These are phyloP conservation scores for Agriotes lineatus DNA, from an alignment of 2,888 invertebrate genomes.

Conservation along the genomic window DNA sequence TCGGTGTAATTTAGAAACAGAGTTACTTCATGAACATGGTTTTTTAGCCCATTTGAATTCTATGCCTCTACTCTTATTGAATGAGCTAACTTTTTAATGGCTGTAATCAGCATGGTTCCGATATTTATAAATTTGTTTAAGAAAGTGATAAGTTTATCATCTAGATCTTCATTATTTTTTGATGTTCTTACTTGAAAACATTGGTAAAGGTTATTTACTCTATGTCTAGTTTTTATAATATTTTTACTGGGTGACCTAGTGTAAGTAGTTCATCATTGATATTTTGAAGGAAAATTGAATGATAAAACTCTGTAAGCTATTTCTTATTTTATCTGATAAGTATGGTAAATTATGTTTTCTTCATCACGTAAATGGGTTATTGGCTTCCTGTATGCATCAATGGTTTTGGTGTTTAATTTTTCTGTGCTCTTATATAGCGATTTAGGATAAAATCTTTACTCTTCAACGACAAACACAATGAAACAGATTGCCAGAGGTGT, in stretches of 20 bases:
- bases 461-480: neutral
- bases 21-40: neutral
- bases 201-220: neutral
- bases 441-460: neutral
- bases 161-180: neutral
- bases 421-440: neutral
- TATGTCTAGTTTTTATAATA: slow-evolving; percentile 5
- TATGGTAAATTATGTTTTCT: slow-evolving; percentile 19
- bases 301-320: slow-evolving; percentile 24
- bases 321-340: slow-evolving; percentile 26
- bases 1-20: neutral
- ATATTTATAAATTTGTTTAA: neutral
- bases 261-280: neutral
- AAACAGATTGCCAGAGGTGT: neutral
- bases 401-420: no score
- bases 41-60: neutral
- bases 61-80: neutral
- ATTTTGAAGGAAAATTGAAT: slow-evolving; percentile 11
- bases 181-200: neutral
- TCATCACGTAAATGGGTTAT: neutral
- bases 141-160: no score
- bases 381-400: no score
- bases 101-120: neutral
- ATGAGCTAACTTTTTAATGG: neutral
- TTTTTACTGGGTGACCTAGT: neutral